phyloP scores from a whole-genome alignment of 92 coral and sea anemone genomes.

The Porites rus region DNA sequence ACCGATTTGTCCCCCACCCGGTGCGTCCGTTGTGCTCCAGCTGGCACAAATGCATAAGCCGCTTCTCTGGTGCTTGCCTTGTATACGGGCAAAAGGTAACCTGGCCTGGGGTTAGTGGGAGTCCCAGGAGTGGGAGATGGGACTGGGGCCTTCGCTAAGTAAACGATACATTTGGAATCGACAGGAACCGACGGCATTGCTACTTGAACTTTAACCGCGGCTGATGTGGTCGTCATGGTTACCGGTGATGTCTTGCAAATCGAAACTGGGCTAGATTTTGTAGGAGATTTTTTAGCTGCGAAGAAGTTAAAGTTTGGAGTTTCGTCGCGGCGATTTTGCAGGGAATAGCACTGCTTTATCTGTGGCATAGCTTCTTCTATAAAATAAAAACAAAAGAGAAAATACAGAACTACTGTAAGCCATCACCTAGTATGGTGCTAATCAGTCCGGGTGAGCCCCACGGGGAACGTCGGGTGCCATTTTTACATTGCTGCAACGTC shows the following conservation, averaged over 20 bases:
- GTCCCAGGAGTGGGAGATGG: constrained; percentile 33
- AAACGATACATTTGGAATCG: constrained; percentile 38
- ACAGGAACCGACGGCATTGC: not conserved
- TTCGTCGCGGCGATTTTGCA: constrained; percentile 37
- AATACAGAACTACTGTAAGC: too few species aligned
- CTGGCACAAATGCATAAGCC: constrained; percentile 69
- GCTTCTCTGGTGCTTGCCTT: constrained; percentile 65
- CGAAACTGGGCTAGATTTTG: constrained; percentile 16
- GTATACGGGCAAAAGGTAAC: constrained; percentile 75
- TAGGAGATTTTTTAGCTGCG: constrained; percentile 42
- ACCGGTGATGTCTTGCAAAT: constrained; percentile 39
- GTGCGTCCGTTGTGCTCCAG: constrained; percentile 28
- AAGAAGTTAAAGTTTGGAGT: constrained; percentile 47
- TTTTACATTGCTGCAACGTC: too few species aligned
- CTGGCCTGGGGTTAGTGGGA: constrained; percentile 51
- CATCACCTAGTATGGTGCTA: too few species aligned
- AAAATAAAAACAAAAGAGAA: not conserved
- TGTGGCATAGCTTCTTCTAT: constrained; percentile 61
- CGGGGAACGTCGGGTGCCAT: not conserved
- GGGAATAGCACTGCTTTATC: constrained; percentile 77
- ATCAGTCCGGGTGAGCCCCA: too few species aligned
- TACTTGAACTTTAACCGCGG: constrained; percentile 6
- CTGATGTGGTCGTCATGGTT: constrained; percentile 24
- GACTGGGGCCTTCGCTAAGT: constrained; percentile 40
- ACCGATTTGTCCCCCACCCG: constrained; percentile 18